A percentile compares a stretch with the other conserved stretches of the same genome.
These are phyloP conservation scores for Allygus modestus DNA, from an alignment of 2,888 invertebrate species.

Conservation along the genomic window DNA sequence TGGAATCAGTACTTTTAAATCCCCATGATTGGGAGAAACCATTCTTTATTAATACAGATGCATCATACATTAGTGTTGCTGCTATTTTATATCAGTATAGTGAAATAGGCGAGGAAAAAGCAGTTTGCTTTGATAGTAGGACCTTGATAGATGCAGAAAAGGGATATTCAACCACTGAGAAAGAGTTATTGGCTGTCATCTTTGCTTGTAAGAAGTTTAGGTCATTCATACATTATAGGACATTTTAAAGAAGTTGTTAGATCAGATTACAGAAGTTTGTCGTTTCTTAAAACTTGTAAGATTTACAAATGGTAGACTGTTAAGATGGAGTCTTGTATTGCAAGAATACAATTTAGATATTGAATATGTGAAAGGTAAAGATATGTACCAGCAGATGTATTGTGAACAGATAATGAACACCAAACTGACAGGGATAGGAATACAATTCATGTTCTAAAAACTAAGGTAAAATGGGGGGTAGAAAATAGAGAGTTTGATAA, in stretches of 20 bases:
- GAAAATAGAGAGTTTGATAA: constrained; percentile 4
- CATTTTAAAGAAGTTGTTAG: not conserved
- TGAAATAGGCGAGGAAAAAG: not conserved
- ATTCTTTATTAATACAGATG: not conserved
- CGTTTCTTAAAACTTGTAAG: not conserved
- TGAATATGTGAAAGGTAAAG: not conserved
- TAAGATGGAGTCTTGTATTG: not conserved
- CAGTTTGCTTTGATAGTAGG: not conserved
- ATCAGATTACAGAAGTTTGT: not conserved
- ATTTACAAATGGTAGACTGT: not conserved
- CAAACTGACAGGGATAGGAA: not conserved
- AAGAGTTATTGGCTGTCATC: not conserved
- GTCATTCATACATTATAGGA: not conserved
- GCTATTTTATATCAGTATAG: not conserved
- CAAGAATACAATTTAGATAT: not conserved
- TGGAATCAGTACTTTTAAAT: not conserved
- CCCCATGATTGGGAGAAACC: not conserved
- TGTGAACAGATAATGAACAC: not conserved
- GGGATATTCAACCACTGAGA: not conserved
- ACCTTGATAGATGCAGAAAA: not conserved
- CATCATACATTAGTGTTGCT: not conserved
- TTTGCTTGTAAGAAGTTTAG: not conserved
- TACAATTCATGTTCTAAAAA: not conserved
- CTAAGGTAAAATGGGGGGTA: not conserved
- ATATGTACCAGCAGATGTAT: not conserved